Base-by-base conservation (phyloP, 2,797 vertebrate genomes). In the Yasuhikotakia modesta region DNA sequence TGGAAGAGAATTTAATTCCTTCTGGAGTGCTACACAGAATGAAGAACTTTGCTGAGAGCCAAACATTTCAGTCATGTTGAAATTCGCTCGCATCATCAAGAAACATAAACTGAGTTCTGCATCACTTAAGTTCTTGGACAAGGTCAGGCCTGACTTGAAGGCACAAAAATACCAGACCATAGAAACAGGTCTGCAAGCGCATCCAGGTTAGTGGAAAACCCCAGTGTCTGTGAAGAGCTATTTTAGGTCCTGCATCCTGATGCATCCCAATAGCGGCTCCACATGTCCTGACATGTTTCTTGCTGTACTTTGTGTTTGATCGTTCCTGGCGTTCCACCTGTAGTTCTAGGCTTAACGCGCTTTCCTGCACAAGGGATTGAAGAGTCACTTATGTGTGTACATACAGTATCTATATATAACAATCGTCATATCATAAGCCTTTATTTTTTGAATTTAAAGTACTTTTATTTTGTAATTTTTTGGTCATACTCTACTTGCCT, bases 351-450 rank as follows among this genome's bases (percentile, higher is more conserved):
- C 52, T 67, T 22, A 5, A 27, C 64, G n/a, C 61, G 48, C 66
- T 79, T 55, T 57, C 55, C 27, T 14, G 87, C 82, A 79, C 60
- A 78, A 78, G 80, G 86, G 83, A 83, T 66, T 83, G 79, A 90
- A 86, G 87, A 88, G 88, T 91, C 89, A 90, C 90, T 68, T 81
- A 87, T 82, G 85, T 79, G 76, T 53, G 39, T 74, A 88, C 90
- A 87, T 80, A 88, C 86, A 90, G 55, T 82, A 85, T 80, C 71
- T 67, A 83, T 87, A 85, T 76, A 82, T 69, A 85, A 55, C 78
- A 80, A 83, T 78, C 76, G 69, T 92, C 83, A 72, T 89, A 83
- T 92, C 89, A 92, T 93, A 92, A 91, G 90, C 64, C 79, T 88
- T 88, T 89, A 73, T 79, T 87, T 91, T 89, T 85, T 79, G 87